Evolutionary conservation across 1,140 invertebrate species (phyloP), one percentile per base, ranked within the genome.

Genomic region (Leptinotarsa lineolata): DNA sequence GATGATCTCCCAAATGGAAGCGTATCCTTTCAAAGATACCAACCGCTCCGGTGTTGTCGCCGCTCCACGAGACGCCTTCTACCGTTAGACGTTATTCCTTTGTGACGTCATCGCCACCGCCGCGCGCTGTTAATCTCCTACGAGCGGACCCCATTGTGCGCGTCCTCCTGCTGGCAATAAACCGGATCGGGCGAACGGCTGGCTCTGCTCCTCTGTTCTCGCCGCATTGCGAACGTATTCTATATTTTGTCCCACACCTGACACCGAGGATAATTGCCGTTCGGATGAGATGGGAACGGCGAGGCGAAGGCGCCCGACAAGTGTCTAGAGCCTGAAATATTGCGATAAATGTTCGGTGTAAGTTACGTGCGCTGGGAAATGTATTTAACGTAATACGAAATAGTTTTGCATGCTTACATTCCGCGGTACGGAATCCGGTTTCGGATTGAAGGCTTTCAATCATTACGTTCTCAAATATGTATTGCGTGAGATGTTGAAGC

Each of bases 41-140:
- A 5, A 30, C 24, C 64, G 64, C 39, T 66, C 8, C 20, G n/a
- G 11, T 44, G 15, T 66, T 64, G 61, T 44, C 18, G 16, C 15
- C 64, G 64, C 22, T 22, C 64, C 64, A 15, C 39, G 64, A 39
- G 64, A 66, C 22, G 22, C 64, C 24, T 15, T 66, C 64, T 2
- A 30, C 15, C 39, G 64, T 24, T 66, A 39, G 30, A 24, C 30
- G 11, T 66, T 66, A 66, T 66, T 63, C 22, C 64, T 39, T 66
- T 66, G 64, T 66, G 64, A 66, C 64, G 64, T 66, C 64, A 66
- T 24, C 30, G 22, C 22, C 64, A 18, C 48, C 48, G 4, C 48
- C 48, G 48, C 48, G n/a, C 48, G n/a, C 48, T 18, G 48, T 54
- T 54, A 54, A 54, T 16, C n/a, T 54, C n/a, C 48, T 54, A 8